A percentile compares a stretch with the other conserved stretches of the same genome.
phyloP scores from a whole-genome alignment of 2,888 invertebrate species.

The Catonia carolina region DNA sequence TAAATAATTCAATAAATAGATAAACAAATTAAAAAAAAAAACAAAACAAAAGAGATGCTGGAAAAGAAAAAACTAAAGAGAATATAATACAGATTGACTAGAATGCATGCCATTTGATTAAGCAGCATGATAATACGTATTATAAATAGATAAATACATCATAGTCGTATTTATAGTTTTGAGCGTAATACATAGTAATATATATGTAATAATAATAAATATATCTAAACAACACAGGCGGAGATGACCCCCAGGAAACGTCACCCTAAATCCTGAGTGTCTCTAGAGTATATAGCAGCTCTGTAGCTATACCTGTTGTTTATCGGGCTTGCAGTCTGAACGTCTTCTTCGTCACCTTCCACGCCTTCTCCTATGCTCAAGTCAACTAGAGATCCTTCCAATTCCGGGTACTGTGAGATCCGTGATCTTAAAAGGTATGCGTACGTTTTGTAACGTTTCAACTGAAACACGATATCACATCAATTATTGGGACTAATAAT shows the following conservation, averaged over 20 bases:
- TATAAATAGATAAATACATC: no score
- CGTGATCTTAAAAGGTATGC: conserved; percentile 66
- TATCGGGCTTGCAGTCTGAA: conserved; percentile 41
- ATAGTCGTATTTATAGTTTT: no score
- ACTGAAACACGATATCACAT: conserved; percentile 46
- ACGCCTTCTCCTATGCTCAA: conserved; percentile 48
- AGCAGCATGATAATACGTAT: no score
- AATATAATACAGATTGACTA: no score
- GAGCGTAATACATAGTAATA: no score
- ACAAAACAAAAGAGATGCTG: no score
- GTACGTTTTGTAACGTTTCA: conserved; percentile 78
- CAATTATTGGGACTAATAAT: no score
- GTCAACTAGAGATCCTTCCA: conserved; percentile 48
- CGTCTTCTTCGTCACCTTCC: conserved; percentile 38
- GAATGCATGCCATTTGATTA: no score
- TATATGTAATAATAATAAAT: no score
- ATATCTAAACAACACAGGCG: conserved; percentile 64
- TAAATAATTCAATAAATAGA: no score
- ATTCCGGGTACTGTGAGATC: conserved; percentile 51
- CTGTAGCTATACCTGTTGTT: conserved; percentile 64
- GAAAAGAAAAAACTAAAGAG: no score
- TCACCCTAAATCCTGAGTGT: conserved; percentile 63
- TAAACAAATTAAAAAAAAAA: no score
- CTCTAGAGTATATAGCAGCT: conserved; percentile 59
- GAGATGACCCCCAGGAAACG: conserved; percentile 57